phyloP scores from a whole-genome alignment of 2,888 invertebrate genomes.

The Globia sparganii region DNA sequence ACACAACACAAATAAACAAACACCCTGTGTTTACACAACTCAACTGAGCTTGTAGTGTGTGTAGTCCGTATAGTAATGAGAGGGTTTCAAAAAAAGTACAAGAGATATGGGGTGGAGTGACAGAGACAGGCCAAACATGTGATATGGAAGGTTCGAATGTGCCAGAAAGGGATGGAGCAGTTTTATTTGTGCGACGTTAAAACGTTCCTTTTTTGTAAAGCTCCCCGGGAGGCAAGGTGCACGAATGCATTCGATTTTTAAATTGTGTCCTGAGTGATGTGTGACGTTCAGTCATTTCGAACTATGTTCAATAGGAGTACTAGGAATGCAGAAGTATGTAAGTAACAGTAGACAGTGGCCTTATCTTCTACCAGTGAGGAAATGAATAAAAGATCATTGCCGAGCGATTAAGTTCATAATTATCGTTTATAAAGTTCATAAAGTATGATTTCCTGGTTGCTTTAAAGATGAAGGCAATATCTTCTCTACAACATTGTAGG shows the following conservation, averaged over 20 bases:
- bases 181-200: slow-evolving; percentile 78
- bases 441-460: slow-evolving; percentile 37
- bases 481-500: background rate
- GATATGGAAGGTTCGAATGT: slow-evolving; percentile 49
- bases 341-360: background rate
- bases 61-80: slow-evolving; percentile 78
- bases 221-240: slow-evolving; percentile 89
- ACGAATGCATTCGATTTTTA: slow-evolving; percentile 83
- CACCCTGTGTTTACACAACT: slow-evolving; percentile 73
- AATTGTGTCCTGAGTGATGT: slow-evolving; percentile 86
- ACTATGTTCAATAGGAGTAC: slow-evolving; percentile 42
- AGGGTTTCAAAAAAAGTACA: slow-evolving; percentile 87
- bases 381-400: slow-evolving; percentile 18
- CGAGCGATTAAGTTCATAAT: slow-evolving; percentile 14
- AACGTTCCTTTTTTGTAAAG: slow-evolving; percentile 85
- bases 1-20: slow-evolving; percentile 76
- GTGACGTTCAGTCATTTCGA: slow-evolving; percentile 76
- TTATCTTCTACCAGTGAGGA: background rate
- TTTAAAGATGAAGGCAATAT: background rate
- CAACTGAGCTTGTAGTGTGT: slow-evolving; percentile 74
- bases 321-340: slow-evolving; percentile 31
- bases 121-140: slow-evolving; percentile 68
- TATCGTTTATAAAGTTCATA: slow-evolving; percentile 5
- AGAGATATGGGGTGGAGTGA: slow-evolving; percentile 80
- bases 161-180: slow-evolving; percentile 71